phyloP scores from a whole-genome alignment of 1,140 invertebrate genomes.

The Drosophila nasuta region DNA sequence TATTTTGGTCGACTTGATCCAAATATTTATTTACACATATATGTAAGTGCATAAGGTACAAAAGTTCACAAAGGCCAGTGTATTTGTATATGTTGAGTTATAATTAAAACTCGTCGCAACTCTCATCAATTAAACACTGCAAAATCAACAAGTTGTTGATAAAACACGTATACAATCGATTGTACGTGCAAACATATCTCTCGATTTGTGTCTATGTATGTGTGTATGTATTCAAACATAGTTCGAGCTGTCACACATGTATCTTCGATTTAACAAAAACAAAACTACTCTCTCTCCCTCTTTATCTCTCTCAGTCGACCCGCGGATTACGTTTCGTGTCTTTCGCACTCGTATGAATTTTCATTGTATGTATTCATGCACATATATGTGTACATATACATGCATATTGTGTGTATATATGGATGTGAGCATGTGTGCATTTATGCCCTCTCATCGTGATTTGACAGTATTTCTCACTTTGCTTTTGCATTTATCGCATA shows the following conservation, averaged over 20 bases:
- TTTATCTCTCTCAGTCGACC: not conserved
- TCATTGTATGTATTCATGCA: not conserved
- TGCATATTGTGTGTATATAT: constrained; percentile 6
- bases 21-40: constrained; percentile 2
- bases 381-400: constrained; percentile 19
- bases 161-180: constrained; percentile 14
- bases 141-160: constrained; percentile 46
- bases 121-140: constrained; percentile 4
- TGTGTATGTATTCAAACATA: constrained; percentile 15
- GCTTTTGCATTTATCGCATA: constrained; percentile 55
- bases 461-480: constrained; percentile 64
- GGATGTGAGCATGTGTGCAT: constrained; percentile 34
- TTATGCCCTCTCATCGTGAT: constrained; percentile 72
- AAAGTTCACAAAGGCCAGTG: not conserved
- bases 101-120: not conserved
- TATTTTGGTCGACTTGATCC: not conserved
- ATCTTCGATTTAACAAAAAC: constrained; percentile 20
- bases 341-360: constrained; percentile 8
- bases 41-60: constrained; percentile 7
- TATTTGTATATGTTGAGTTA: constrained; percentile 15
- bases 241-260: not conserved
- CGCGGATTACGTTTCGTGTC: constrained; percentile 19
- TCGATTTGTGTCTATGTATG: too few species aligned
- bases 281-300: constrained; percentile 19
- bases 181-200: constrained; percentile 7